Base-by-base conservation (phyloP, 2,113 vertebrate species). In the Albula glossodonta region DNA sequence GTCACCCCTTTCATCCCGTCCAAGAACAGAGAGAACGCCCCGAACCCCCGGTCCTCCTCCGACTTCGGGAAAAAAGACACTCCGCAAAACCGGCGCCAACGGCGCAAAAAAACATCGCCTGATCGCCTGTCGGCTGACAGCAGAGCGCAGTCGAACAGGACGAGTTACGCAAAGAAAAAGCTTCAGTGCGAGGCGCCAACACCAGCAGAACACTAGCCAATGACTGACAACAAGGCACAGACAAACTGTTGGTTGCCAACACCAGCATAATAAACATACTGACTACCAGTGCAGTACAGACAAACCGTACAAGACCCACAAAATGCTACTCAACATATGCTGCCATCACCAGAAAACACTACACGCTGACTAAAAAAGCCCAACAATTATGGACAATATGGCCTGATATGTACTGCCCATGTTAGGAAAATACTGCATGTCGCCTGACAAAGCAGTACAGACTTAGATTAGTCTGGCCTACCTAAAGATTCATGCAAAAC, bases 1-100 rank as follows among this genome's bases (percentile, higher is more conserved):
- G 57, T 12, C 17, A 51, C 87, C 77, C 86, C 84, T 82, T 70
- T 78, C 86, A 85, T n/a, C 77, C 19, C 78, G 41, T 78, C 77
- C 50, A 25, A 50, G 56, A 3, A 22, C 83, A 51, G 49, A 87
- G 31, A 48, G 25, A 79, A 10, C 11, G 7, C 11, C 25, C 31
- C 22, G 6, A 63, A 81, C 51, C 78, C 78, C 78, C 13, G 78
- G 11, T 17, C 41, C 49, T 79, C 78, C 78, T 79, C 48, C 78
- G 48, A 79, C 3, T n/a, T 17, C 25, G 13, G 31, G 17, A 15
- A 57, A 41, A 66, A 63, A 22, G 17, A 81, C 79, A 6, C 50
- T 51, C n/a, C 52, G 41, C 22, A 41, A 17, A 41, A 15, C 52
- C 7, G 31, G 10, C 12, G 81, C 56, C 81, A 63, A 25, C 56